phyloP scores from a whole-genome alignment of 1,140 invertebrate genomes.

The Elysia chlorotica region DNA sequence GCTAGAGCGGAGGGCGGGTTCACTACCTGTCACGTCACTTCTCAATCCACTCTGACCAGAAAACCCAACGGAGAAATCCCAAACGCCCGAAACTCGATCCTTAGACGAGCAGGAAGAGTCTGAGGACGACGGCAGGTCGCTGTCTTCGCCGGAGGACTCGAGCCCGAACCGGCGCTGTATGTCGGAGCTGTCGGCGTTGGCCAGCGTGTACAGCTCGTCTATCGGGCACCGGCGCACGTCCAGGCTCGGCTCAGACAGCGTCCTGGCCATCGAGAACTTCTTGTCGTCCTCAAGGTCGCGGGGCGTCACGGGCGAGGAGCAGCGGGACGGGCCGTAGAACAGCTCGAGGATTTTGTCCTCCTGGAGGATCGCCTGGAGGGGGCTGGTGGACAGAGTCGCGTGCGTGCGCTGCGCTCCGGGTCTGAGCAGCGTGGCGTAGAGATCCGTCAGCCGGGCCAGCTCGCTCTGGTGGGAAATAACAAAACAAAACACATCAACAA shows the following conservation, averaged over 20 bases:
- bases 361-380: background rate
- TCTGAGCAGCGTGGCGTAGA: background rate
- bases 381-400: background rate
- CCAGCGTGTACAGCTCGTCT: conserved; percentile 10
- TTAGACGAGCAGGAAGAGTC: background rate
- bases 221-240: conserved; percentile 1
- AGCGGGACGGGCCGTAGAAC: background rate
- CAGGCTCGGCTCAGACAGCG: conserved; percentile 11
- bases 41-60: background rate
- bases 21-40: too few relatives aligned
- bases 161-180: background rate
- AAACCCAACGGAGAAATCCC: too few relatives aligned
- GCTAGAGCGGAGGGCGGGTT: too few relatives aligned
- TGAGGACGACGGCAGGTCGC: background rate
- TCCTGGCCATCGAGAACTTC: conserved; percentile 8
- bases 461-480: background rate
- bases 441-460: background rate
- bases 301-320: background rate
- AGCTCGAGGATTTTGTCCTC: conserved; percentile 13
- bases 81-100: too few relatives aligned
- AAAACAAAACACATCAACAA: background rate
- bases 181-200: conserved; percentile 11
- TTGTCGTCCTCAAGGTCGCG: background rate
- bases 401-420: background rate
- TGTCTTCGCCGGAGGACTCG: background rate